Evolutionary conservation across 1,140 invertebrate genomes (phyloP).

Genomic region (Platyura marginata): DNA sequence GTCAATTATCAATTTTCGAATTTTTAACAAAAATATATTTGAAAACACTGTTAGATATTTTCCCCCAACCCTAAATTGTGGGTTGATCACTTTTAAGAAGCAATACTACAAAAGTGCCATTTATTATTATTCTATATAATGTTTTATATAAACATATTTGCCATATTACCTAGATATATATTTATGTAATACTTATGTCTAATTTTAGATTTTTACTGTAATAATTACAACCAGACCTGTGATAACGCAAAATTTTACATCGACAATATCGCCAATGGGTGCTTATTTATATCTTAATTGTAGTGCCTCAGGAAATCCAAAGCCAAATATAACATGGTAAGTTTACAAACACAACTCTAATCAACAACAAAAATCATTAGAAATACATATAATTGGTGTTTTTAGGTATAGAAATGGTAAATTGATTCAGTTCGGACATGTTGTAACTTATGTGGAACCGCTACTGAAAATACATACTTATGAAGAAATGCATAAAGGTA

Average conservation of each 20-base stretch:
- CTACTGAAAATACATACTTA: background rate
- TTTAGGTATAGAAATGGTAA: slow-evolving; percentile 3
- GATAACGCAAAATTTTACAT: slow-evolving; percentile 11
- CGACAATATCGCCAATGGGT: slow-evolving; percentile 13
- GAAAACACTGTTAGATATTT: too few relatives aligned
- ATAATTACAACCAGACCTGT: slow-evolving; percentile 16
- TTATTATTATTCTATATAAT: too few relatives aligned
- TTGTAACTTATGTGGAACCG: background rate
- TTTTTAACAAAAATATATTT: too few relatives aligned
- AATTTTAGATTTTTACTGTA: slow-evolving; percentile 14
- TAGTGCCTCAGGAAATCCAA: slow-evolving; percentile 15
- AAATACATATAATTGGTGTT: too few relatives aligned
- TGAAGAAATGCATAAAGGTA: background rate
- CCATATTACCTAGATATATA: background rate
- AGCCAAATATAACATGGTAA: slow-evolving; percentile 15
- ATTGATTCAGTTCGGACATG: background rate
- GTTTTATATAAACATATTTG: background rate
- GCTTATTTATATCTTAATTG: slow-evolving; percentile 14
- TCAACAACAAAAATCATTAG: too few relatives aligned
- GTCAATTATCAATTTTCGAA: too few relatives aligned
- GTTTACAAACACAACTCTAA: too few relatives aligned
- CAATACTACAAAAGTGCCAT: too few relatives aligned
- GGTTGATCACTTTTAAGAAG: too few relatives aligned
- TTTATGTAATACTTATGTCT: too few relatives aligned
- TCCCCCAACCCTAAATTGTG: too few relatives aligned